Evolutionary conservation across 1,140 invertebrate species (phyloP), one percentile per base, ranked within the genome.

Genomic region (Branchinecta lynchi): DNA sequence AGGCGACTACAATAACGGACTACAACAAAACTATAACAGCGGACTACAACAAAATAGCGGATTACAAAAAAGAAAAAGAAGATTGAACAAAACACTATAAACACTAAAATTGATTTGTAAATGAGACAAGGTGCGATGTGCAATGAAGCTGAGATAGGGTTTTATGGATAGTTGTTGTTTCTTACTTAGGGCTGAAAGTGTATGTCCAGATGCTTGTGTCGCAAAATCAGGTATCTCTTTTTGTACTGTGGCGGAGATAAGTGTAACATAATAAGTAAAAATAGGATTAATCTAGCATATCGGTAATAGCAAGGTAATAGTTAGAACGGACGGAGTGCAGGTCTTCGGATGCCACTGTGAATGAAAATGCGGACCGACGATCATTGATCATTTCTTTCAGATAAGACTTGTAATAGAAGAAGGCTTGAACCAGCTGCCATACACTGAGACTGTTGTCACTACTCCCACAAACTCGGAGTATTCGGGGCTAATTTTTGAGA

Each of bases 381-480:
- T 12, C 32, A 15, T 12, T 70, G n/a, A 66, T 72, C 73, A 45
- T 66, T 69, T 73, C 46, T 73, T 72, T 46, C 76, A 95, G 77
- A 96, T 97, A 75, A 84, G 93, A 32, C 80, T 98, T 67, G 93
- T 99, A 7, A 96, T 99, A 73, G 96, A 99, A 81, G 96, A 98
- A 81, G 96, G 94, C 73, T 82, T 99, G 45, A 98, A 99, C 80
- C 93, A 96, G 76, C 81, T 99, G 66, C 95, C 96, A 43, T 98
- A 96, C 77, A 86, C 87, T 8, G 86, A 90, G 78, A 89, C 87
- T 77, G 84, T 87, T 71, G 88, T 99, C 7, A 88, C 87, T 17
- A 99, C 96, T 44, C 96, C 96, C 3, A 98, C 95, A 15, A 92
- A 86, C 73, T 88, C 88, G 68, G 80, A 84, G 17, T 99, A 98